Conservation (phyloP, 1,140 invertebrate genomes). For the Drosophila sp. region DNA sequence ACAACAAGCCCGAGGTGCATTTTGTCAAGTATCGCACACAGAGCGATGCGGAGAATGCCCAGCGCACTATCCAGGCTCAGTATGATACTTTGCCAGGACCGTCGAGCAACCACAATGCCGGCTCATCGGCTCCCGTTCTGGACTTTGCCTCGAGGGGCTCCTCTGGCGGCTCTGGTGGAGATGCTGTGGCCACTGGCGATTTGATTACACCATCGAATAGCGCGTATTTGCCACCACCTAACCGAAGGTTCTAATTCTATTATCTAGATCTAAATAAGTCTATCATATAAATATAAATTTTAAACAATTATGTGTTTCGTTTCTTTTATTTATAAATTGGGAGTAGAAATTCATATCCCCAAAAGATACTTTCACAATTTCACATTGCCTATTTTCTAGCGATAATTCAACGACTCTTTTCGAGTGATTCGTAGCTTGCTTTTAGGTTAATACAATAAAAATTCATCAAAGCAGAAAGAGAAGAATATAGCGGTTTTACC, state of each 20-base stretch:
- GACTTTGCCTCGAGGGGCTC: slow-evolving; percentile 57
- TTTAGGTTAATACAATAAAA: too few relatives aligned
- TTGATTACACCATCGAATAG: slow-evolving; percentile 47
- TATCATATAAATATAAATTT: slow-evolving; percentile 22
- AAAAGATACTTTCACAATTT: too few relatives aligned
- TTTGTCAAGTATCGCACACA: slow-evolving; percentile 89
- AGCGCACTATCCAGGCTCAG: slow-evolving; percentile 70
- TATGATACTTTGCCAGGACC: slow-evolving; percentile 65
- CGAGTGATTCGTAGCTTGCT: too few relatives aligned
- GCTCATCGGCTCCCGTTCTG: slow-evolving; percentile 53
- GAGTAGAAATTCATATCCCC: too few relatives aligned
- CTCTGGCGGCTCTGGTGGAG: background rate
- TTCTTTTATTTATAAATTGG: background rate
- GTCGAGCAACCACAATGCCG: slow-evolving; percentile 58
- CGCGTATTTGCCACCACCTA: slow-evolving; percentile 70
- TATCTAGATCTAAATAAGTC: background rate
- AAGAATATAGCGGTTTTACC: too few relatives aligned
- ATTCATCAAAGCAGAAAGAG: too few relatives aligned
- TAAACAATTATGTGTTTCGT: background rate
- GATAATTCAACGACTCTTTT: too few relatives aligned
- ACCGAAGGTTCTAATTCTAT: slow-evolving; percentile 54
- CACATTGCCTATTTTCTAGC: too few relatives aligned
- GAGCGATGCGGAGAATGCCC: slow-evolving; percentile 83
- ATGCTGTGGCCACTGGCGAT: slow-evolving; percentile 21
- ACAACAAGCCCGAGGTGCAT: slow-evolving; percentile 88